A percentile compares a stretch with the other conserved stretches of the same genome.
Evolutionary conservation across 2,113 vertebrate species (phyloP).

Genomic region (Elachura formosa): DNA sequence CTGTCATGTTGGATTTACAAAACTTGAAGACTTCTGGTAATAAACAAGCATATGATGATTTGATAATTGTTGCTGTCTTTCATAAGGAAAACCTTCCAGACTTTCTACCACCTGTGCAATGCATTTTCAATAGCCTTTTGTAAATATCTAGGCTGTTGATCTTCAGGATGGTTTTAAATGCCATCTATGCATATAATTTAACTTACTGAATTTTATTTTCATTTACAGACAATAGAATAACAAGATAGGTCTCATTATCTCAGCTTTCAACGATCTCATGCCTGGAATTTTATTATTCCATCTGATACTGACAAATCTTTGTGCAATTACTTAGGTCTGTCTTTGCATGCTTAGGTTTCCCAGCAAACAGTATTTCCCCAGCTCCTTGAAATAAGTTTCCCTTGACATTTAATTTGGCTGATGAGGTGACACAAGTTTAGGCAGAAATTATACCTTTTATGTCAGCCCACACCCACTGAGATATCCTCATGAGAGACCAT

Average conservation of each 20-base stretch:
- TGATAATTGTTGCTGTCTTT: not conserved
- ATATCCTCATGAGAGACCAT: not conserved
- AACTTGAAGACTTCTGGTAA: not conserved
- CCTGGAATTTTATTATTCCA: not conserved
- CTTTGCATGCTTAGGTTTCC: not conserved
- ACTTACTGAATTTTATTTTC: not conserved
- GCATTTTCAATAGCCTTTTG: not conserved
- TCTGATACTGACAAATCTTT: not conserved
- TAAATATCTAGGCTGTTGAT: not conserved
- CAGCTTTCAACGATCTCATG: not conserved
- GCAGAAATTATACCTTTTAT: not conserved
- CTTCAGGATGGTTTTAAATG: constrained; percentile 5
- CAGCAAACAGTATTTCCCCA: not conserved
- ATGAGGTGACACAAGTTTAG: not conserved
- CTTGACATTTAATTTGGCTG: constrained; percentile 1
- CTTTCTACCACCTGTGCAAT: not conserved
- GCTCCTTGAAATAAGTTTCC: not conserved
- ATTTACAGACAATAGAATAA: not conserved
- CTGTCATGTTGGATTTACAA: constrained; percentile 32
- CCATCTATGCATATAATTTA: not conserved
- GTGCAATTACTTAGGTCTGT: not conserved
- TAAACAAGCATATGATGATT: constrained; percentile 24
- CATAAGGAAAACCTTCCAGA: not conserved
- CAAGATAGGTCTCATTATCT: constrained; percentile 29
- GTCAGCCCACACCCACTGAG: not conserved